Percentiles rank a stretch among this genome's conserved stretches.
phyloP scores from a whole-genome alignment of 2,113 vertebrate species.

The Cyprinodon brontotheroides region DNA sequence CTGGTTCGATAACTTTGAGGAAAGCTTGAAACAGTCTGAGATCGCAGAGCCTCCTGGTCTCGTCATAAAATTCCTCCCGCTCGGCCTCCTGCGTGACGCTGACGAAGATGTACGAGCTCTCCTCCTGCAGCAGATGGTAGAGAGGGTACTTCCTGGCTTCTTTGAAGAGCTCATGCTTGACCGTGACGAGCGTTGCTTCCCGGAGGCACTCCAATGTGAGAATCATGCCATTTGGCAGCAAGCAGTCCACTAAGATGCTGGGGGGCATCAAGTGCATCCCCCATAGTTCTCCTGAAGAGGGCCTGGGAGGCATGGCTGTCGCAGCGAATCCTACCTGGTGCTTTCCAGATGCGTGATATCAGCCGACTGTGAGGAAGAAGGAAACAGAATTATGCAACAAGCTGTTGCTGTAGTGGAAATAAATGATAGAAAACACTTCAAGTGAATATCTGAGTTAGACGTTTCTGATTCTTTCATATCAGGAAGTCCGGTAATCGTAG shows the following conservation, averaged over 20 bases:
- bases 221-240: slow-evolving; percentile 98
- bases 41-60: slow-evolving; percentile 95
- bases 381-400: slow-evolving; percentile 40
- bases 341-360: slow-evolving; percentile 55
- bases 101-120: slow-evolving; percentile 99
- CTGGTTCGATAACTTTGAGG: slow-evolving; percentile 97
- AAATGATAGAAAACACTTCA: neutral
- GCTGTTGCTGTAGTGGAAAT: slow-evolving; percentile 19
- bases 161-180: slow-evolving; percentile 98
- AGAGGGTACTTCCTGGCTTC: slow-evolving; percentile 97
- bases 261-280: slow-evolving; percentile 99
- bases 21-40: slow-evolving; percentile 96
- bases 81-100: slow-evolving; percentile 98
- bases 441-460: neutral
- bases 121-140: slow-evolving; percentile 95
- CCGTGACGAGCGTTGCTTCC: slow-evolving; percentile 94
- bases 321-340: slow-evolving; percentile 48
- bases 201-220: slow-evolving; percentile 97
- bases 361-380: slow-evolving; percentile 56
- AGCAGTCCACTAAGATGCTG: slow-evolving; percentile 94
- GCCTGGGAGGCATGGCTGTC: slow-evolving; percentile 91
- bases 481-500: too few relatives aligned
- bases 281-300: slow-evolving; percentile 97
- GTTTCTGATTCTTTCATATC: neutral
- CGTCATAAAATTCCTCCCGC: slow-evolving; percentile 97